Evolutionary conservation across 2,888 invertebrate genomes (phyloP), one percentile per base, ranked within the genome.

Genomic region (Nebria brevicollis): DNA sequence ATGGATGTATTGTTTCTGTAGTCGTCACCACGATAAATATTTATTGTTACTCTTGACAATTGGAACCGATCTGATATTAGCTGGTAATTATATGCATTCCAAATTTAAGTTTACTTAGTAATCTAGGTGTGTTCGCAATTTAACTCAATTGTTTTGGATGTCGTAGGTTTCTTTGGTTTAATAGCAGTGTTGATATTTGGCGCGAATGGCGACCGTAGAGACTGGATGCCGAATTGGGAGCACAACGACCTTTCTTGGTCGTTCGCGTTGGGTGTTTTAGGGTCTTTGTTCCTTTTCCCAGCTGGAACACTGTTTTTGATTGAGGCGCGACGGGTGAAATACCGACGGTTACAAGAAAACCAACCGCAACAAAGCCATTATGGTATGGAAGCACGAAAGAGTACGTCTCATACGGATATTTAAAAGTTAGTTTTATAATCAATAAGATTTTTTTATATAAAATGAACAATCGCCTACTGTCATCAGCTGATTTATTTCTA

Each of bases 221-320:
- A 96, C 86, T 97, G 98, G 95, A 97, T 98, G 96, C 98, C 98
- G 0, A 94, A 97, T 86, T 97, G 98, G 95, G 96, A 98, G 86
- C 95, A 97, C 88, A 98, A 98, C 89, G 95, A 97, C 87, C 92
- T 98, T 78, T 95, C 97, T 11, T 98, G 98, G 97, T 96, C 98
- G 0, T 98, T 93, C 89, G 98, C 96, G 0, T 90, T 98, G 64
- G 97, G 93, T 20, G 95, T 94, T 1, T 89, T 96, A 70, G 97
- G 97, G 1, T 94, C 95, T 0, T 90, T 96, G 42, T 88, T 93
- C 70, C 90, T 96, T 1, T 91, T 95, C 82, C 94, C 96, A 1
- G 93, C 95, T 10, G 96, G 96, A 10, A 91, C 94, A 74, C 89
- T 97, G 6, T 97, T 95, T 87, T 90, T 97, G 83, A 92, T 97